Evolutionary conservation across 2,113 vertebrate species (phyloP).

Genomic region (Puma concolor): DNA sequence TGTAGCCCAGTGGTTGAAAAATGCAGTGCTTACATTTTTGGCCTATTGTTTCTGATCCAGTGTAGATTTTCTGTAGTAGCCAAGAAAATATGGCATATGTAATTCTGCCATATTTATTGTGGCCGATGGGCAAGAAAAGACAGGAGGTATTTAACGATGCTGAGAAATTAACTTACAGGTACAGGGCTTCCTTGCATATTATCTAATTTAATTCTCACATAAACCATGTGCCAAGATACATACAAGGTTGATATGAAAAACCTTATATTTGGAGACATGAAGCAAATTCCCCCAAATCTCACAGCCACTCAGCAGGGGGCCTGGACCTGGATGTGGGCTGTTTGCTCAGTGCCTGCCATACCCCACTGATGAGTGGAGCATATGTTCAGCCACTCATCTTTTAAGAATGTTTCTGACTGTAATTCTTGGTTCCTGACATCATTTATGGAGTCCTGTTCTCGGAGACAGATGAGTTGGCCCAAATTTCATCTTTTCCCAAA

Average conservation of each 20-base stretch:
- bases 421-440: background rate
- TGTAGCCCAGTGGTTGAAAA: background rate
- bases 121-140: background rate
- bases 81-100: background rate
- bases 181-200: background rate
- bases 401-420: background rate
- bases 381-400: background rate
- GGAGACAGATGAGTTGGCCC: background rate
- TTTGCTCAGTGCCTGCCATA: background rate
- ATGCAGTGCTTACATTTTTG: background rate
- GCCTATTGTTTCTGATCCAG: background rate
- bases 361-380: background rate
- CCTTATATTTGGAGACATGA: background rate
- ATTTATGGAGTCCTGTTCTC: background rate
- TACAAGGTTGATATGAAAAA: background rate
- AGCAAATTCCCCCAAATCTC: background rate
- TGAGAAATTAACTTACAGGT: background rate
- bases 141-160: background rate
- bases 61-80: background rate
- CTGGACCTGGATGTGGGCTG: no score
- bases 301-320: background rate
- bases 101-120: background rate
- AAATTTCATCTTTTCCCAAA: background rate
- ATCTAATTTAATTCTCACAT: background rate
- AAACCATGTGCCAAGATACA: background rate